Percentiles rank a stretch among this genome's conserved stretches.
These are phyloP conservation scores for Heliconius sara DNA, from an alignment of 2,888 invertebrate species.

Conservation along the genomic window DNA sequence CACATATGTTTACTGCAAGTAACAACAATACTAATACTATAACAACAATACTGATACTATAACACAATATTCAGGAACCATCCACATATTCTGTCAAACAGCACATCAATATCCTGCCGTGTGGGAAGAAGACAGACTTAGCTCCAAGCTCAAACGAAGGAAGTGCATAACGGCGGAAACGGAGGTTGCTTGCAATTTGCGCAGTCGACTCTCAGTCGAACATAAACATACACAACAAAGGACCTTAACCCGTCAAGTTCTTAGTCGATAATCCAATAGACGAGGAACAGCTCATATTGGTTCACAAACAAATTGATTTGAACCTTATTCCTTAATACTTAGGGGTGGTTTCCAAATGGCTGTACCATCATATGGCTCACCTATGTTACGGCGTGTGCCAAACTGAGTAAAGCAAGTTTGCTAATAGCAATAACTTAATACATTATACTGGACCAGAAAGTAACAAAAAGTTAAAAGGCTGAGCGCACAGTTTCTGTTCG, in stretches of 20 bases:
- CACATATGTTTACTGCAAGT: background rate
- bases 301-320: constrained; percentile 16
- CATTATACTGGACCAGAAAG: constrained; percentile 48
- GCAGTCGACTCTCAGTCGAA: constrained; percentile 48
- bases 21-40: background rate
- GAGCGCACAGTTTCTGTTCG: constrained; percentile 44
- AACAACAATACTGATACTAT: background rate
- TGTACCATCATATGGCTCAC: constrained; percentile 35
- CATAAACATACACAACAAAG: constrained; percentile 38
- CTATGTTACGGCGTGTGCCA: constrained; percentile 44
- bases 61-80: background rate
- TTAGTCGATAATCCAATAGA: constrained; percentile 43
- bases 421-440: constrained; percentile 51
- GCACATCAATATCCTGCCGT: constrained; percentile 36
- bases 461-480: constrained; percentile 48
- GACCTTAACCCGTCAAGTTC: constrained; percentile 33
- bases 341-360: constrained; percentile 38
- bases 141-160: constrained; percentile 48
- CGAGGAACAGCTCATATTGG: constrained; percentile 12
- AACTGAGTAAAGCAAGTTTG: constrained; percentile 49
- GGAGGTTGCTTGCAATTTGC: constrained; percentile 51
- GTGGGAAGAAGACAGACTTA: constrained; percentile 44
- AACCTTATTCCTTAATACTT: constrained; percentile 36
- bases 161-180: constrained; percentile 52
- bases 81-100: constrained; percentile 27